Evolutionary conservation across 2,113 vertebrate genomes (phyloP), one percentile per base, ranked within the genome.

Genomic region (Motacilla alba): DNA sequence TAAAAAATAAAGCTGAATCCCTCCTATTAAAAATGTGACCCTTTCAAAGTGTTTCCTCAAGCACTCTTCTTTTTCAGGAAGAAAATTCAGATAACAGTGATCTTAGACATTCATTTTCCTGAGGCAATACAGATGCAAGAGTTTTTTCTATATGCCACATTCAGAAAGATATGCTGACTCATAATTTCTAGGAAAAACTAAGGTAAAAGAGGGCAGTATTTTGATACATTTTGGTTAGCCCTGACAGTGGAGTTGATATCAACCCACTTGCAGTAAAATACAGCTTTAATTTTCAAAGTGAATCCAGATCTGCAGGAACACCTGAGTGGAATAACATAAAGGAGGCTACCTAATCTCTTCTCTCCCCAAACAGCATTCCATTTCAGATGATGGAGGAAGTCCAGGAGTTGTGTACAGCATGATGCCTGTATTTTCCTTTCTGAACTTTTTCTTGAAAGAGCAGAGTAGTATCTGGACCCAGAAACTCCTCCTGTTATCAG

Each of bases 321-420:
- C 44, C 94, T 96, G 92, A 97, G 74, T 46, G 92, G 95, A 96
- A 91, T 94, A 96, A 47, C 33, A 73, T 47, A 79, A 75, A 49
- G 47, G n/a, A 49, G 27, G 74, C 68, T 70, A 66, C 23, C 24
- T 47, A 17, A 75, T 35, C 18, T 76, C 77, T 39, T 52, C 15
- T 39, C 24, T 91, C 26, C 60, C 37, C 20, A 64, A 62, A 69
- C 22, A 66, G 75, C 27, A 49, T 23, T 78, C 69, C 74, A 27
- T 47, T 76, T 68, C 7, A 83, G 41, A 24, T 73, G 66, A 33
- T 6, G 53, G 44, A 89, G 37, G 37, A 77, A 73, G 62, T 13
- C 47, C 6, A 24, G 49, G 43, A 74, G 24, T 7, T 76, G 20
- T 82, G 80, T 43, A 20, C 16, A 58, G 3, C 10, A 13, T 21